Conservation (phyloP, 2,888 invertebrate species). For the Parnassius apollo region DNA sequence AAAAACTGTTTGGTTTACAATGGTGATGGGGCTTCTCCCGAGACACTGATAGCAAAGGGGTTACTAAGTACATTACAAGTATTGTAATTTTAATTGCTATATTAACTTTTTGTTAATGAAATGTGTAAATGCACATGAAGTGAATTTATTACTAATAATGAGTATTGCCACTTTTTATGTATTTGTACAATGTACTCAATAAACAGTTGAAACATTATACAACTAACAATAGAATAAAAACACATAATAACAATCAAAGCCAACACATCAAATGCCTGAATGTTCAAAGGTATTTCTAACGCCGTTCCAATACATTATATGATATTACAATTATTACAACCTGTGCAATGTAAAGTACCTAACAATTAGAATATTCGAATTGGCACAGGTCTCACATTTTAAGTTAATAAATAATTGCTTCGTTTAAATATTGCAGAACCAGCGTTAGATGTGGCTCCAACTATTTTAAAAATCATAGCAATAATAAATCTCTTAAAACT, state of each 20-base stretch:
- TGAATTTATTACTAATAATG: conserved; percentile 58
- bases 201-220: conserved; percentile 28
- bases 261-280: conserved; percentile 10
- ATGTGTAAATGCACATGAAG: conserved; percentile 40
- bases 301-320: neutral
- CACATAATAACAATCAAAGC: neutral
- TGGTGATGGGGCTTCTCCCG: too few species aligned
- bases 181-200: conserved; percentile 22
- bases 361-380: too few species aligned
- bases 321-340: neutral
- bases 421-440: conserved; percentile 29
- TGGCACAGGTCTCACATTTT: too few species aligned
- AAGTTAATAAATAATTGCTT: too few species aligned
- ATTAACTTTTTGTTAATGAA: too few species aligned
- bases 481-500: conserved; percentile 51
- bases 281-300: conserved; percentile 3
- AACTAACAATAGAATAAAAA: neutral
- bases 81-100: too few species aligned
- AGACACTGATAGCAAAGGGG: too few species aligned
- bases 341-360: too few species aligned
- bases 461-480: conserved; percentile 40
- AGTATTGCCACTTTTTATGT: conserved; percentile 63
- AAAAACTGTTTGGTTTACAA: too few species aligned
- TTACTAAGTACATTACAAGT: too few species aligned
- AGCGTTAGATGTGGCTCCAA: conserved; percentile 33